Evolutionary conservation across 2,113 vertebrate species (phyloP), one percentile per base, ranked within the genome.

Genomic region (Hyaena hyaena): DNA sequence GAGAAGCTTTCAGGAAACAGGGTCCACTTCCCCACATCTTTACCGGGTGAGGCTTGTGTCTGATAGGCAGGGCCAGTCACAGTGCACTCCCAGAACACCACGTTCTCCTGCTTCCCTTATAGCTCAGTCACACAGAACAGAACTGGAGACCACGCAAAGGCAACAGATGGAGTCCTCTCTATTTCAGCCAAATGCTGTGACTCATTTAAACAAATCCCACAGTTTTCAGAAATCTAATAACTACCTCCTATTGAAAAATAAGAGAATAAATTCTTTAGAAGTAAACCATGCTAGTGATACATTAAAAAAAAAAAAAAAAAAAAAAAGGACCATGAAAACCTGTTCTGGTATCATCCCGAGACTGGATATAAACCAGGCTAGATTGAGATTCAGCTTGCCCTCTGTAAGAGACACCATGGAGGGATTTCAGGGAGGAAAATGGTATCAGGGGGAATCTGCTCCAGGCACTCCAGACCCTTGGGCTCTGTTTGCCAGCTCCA

Each of bases 141-240:
- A 97, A 95, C 68, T 33, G 39, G 94, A 82, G 94, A 97, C 95
- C 97, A 96, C 77, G 97, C 97, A 97, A 88, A 98, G 88, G 88
- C 87, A 93, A 83, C 98, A 98, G 98, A 98, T 97, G 98, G 97
- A 96, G 91, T 95, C 94, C 86, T 97, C 95, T 95, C 97, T 96
- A 89, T 97, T 97, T 96, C 95, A 96, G 97, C 97, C 91, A 98
- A 98, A 76, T 63, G 94, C 88, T 96, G 63, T 98, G 98, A 98
- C 97, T 98, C 98, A 98, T 89, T 97, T 95, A 96, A 97, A 95
- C 88, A 97, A 96, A 97, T 80, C 94, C 90, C 92, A 87, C 95
- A 82, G 96, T 95, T 95, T 93, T 43, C 77, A 97, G 88, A 98
- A 96, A 94, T 91, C 97, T 95, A 96, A 95, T 96, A 97, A 88